Percentiles rank a stretch among this genome's conserved stretches.
Evolutionary conservation across 2,888 invertebrate genomes (phyloP).

Genomic region (Aphodius granarius): DNA sequence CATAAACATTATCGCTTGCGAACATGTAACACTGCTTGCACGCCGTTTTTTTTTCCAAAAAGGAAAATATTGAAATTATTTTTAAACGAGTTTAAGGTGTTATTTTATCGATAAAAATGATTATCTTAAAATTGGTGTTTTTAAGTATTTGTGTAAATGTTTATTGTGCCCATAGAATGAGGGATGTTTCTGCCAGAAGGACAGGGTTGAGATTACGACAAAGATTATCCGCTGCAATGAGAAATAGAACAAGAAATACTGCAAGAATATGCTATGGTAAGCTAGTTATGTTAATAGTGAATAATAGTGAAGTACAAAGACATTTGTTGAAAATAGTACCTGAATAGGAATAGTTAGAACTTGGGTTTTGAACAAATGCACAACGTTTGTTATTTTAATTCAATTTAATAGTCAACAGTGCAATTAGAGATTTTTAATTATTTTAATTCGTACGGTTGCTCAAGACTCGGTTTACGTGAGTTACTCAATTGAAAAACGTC

Average conservation of each 20-base stretch:
- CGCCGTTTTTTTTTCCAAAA: no score
- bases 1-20: no score
- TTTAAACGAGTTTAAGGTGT: no score
- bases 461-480: no score
- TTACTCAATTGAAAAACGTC: background rate
- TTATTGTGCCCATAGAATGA: conserved; percentile 5
- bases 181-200: conserved; percentile 1
- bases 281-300: background rate
- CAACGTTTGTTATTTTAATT: no score
- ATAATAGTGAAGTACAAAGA: background rate
- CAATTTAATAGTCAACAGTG: no score
- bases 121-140: background rate
- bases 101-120: background rate
- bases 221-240: conserved; percentile 21
- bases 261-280: conserved; percentile 37
- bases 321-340: no score
- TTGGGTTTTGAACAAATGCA: no score
- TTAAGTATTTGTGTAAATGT: background rate
- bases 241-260: conserved; percentile 28
- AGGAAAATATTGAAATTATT: background rate
- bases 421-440: no score
- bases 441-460: no score
- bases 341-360: no score
- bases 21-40: no score
- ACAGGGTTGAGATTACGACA: conserved; percentile 18